Evolutionary conservation across 1,140 invertebrate genomes (phyloP).

Genomic region (Bursaphelenchus mucronatus): DNA sequence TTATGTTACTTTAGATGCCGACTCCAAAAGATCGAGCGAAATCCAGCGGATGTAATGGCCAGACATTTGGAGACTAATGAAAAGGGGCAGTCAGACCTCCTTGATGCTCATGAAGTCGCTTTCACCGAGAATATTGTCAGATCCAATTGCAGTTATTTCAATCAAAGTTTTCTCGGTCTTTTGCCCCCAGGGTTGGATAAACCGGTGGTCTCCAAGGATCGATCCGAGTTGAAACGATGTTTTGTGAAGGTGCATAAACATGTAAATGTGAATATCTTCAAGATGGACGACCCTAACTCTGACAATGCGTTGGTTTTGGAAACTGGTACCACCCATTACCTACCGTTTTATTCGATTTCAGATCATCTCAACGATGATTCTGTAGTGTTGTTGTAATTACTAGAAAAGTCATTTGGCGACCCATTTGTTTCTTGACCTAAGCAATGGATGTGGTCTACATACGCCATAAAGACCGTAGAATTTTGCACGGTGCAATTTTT

Average conservation of each 20-base stretch:
- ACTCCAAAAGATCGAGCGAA: slow-evolving; percentile 39
- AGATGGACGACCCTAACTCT: slow-evolving; percentile 31
- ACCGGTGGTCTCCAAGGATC: no score
- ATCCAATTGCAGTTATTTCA: no score
- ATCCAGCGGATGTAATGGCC: slow-evolving; percentile 16
- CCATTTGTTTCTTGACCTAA: no score
- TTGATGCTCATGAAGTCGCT: slow-evolving; percentile 18
- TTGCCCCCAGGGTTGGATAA: no score
- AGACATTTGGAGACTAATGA: slow-evolving; percentile 21
- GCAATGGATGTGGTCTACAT: no score
- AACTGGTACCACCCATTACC: slow-evolving; percentile 28
- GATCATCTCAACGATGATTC: slow-evolving; percentile 27
- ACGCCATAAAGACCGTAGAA: no score
- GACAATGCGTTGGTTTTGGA: slow-evolving; percentile 28
- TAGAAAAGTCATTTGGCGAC: no score
- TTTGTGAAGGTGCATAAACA: slow-evolving; percentile 20
- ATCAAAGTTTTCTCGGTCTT: no score
- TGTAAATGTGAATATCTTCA: slow-evolving; percentile 28
- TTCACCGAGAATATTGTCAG: slow-evolving; percentile 25
- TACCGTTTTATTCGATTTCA: slow-evolving; percentile 38
- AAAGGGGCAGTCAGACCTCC: neutral
- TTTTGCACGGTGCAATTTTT: no score
- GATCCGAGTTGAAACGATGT: slow-evolving; percentile 1
- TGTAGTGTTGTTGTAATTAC: slow-evolving; percentile 29
- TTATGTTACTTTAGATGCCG: slow-evolving; percentile 15